Percentiles rank a stretch among this genome's conserved stretches.
phyloP scores from a whole-genome alignment of 2,888 invertebrate species.

The Abscondita cerata region DNA sequence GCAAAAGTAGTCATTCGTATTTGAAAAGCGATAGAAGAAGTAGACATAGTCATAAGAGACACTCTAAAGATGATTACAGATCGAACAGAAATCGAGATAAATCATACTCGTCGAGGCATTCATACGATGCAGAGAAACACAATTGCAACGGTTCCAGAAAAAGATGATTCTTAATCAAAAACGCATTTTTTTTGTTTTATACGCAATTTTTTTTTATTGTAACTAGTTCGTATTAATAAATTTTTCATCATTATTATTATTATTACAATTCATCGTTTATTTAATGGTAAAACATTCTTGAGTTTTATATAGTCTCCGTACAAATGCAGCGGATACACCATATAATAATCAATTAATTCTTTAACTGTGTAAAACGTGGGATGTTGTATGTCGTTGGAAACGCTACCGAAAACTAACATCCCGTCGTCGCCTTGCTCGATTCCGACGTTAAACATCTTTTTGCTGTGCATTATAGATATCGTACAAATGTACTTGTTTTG shows the following conservation, averaged over 20 bases:
- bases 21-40: background rate
- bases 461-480: slow-evolving; percentile 28
- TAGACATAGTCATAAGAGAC: background rate
- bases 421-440: slow-evolving; percentile 14
- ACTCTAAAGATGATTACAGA: background rate
- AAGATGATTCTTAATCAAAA: too few species aligned
- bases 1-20: slow-evolving; percentile 10
- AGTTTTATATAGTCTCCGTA: slow-evolving; percentile 17
- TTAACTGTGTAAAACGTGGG: slow-evolving; percentile 25
- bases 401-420: slow-evolving; percentile 17
- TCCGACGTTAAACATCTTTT: slow-evolving; percentile 33
- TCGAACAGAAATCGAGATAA: background rate
- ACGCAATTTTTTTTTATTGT: too few species aligned
- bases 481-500: slow-evolving; percentile 26
- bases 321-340: slow-evolving; percentile 13
- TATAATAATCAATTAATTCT: slow-evolving; percentile 33
- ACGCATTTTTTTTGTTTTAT: too few species aligned
- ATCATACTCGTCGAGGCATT: too few species aligned
- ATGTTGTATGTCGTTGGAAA: slow-evolving; percentile 14
- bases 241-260: too few species aligned
- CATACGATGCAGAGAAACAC: too few species aligned
- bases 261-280: slow-evolving; percentile 11
- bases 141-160: too few species aligned
- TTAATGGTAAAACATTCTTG: slow-evolving; percentile 25
- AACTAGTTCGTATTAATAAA: too few species aligned